A percentile compares a stretch with the other conserved stretches of the same genome.
These are phyloP conservation scores for Pionites leucogaster DNA, from an alignment of 2,113 vertebrate genomes.

Conservation along the genomic window DNA sequence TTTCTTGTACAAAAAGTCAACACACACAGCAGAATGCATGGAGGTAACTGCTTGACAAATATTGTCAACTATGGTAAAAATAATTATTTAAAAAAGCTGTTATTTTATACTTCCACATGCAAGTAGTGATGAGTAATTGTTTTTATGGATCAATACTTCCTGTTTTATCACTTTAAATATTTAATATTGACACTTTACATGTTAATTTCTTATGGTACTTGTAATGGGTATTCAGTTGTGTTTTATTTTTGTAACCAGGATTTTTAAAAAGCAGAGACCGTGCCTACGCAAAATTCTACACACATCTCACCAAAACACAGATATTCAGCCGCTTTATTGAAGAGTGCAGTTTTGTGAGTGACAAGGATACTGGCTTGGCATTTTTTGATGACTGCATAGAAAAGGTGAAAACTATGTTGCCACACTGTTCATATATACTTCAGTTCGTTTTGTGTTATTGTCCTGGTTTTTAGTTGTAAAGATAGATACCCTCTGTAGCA, in stretches of 20 bases:
- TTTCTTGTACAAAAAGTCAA: background rate
- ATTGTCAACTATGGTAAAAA: background rate
- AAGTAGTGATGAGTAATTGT: background rate
- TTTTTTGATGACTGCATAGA: slow-evolving; percentile 99
- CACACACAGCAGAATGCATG: background rate
- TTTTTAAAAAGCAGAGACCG: slow-evolving; percentile 97
- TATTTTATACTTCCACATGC: background rate
- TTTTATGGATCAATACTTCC: background rate
- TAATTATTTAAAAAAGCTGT: background rate
- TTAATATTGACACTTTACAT: background rate
- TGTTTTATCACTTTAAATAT: background rate
- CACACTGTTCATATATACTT: background rate
- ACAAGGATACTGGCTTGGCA: slow-evolving; percentile 96
- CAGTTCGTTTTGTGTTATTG: background rate
- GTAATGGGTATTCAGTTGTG: slow-evolving; percentile 5
- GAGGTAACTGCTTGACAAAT: background rate
- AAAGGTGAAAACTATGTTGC: slow-evolving; percentile 82
- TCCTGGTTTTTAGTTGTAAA: background rate
- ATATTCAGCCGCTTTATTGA: slow-evolving; percentile 99
- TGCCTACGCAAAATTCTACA: slow-evolving; percentile 95
- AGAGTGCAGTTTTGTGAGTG: slow-evolving; percentile 98
- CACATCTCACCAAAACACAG: slow-evolving; percentile 92
- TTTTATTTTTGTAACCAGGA: slow-evolving; percentile 74
- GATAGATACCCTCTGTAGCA: background rate
- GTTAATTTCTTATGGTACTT: background rate